Percentiles rank a stretch among this genome's conserved stretches.
Evolutionary conservation across 2,113 vertebrate species (phyloP).

Genomic region (Osmerus eperlanus): DNA sequence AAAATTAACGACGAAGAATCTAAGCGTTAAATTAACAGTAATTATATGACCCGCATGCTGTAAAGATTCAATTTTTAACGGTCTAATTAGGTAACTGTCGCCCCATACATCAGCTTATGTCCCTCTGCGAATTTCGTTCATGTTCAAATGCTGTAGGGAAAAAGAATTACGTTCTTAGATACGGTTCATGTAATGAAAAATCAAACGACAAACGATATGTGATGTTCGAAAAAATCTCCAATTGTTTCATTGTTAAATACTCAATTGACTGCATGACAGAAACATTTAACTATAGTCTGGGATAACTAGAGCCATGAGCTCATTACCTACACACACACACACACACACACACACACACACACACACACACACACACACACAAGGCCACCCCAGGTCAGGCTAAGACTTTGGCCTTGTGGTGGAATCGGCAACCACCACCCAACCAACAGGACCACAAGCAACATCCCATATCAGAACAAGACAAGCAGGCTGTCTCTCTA

Average conservation of each 20-base stretch:
- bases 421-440: no score
- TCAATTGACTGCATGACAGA: conserved; percentile 27
- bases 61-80: conserved; percentile 98
- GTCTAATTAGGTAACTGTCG: conserved; percentile 97
- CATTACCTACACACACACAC: no score
- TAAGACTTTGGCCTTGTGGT: no score
- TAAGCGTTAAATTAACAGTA: conserved; percentile 99
- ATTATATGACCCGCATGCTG: conserved; percentile 99
- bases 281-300: no score
- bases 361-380: no score
- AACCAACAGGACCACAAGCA: no score
- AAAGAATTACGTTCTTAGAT: conserved; percentile 76
- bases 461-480: conserved; percentile 26
- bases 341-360: no score
- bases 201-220: conserved; percentile 58
- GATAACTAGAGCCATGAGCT: no score
- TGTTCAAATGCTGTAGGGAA: conserved; percentile 65
- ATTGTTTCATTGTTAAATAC: conserved; percentile 41
- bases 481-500: conserved; percentile 54
- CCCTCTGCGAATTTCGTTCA: conserved; percentile 73
- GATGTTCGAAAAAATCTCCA: conserved; percentile 51
- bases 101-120: conserved; percentile 94
- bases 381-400: no score
- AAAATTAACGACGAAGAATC: conserved; percentile 98
- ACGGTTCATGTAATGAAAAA: conserved; percentile 63